Conservation (phyloP, 2,888 invertebrate species). For the Desoria tigrina region DNA sequence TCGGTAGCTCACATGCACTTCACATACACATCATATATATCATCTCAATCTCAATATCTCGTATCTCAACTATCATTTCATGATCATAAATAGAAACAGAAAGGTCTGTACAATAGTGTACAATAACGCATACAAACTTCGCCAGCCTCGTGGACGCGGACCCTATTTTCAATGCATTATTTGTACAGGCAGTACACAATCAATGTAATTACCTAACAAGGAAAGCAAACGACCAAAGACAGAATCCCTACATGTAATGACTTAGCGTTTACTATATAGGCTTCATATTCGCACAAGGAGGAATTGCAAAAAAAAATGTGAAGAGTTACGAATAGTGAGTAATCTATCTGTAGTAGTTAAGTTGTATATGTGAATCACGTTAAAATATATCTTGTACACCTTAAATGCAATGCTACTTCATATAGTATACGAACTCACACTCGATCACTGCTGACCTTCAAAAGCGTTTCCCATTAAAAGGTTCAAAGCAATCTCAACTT, state of each 20-base stretch:
- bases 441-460: constrained; percentile 30
- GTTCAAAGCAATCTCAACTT: constrained; percentile 9
- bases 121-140: background rate
- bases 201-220: no score
- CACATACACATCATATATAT: background rate
- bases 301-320: no score
- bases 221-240: no score
- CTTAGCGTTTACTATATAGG: no score
- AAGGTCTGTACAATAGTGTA: background rate
- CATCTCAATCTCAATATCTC: background rate
- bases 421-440: constrained; percentile 4
- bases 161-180: no score
- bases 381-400: background rate
- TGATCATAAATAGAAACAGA: background rate
- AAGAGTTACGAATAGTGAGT: no score
- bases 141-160: no score
- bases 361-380: background rate
- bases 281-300: no score
- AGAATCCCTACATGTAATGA: no score
- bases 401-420: background rate
- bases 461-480: constrained; percentile 30
- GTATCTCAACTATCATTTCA: background rate
- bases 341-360: constrained; percentile 3
- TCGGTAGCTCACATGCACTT: background rate
- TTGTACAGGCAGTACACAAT: no score